Evolutionary conservation across 2,888 invertebrate species (phyloP), one percentile per base, ranked within the genome.

Genomic region (Dendrolimus pini): DNA sequence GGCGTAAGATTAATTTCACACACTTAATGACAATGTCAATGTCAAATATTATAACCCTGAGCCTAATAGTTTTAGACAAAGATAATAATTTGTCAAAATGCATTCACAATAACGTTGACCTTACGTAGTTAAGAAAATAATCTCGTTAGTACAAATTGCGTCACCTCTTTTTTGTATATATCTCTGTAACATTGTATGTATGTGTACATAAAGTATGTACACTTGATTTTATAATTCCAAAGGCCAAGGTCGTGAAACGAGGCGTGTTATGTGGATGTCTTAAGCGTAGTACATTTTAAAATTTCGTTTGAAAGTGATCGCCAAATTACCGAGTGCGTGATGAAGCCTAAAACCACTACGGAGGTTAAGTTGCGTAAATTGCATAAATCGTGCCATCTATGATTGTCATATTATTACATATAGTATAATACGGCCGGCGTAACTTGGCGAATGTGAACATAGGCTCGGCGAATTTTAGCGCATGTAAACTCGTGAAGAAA

Each of bases 191-290:
- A 47, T 47, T 47, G 12, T 53, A 12, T n/a, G 56, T 56, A 56
- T 55, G 14, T 58, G 41, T 13, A 53, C 41, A 9, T 14, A 10
- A 9, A 41, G 52, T 55, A 60, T 55, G 53, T 54, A 55, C 54
- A 54, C 54, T 54, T 57, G 55, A 52, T 53, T 58, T 60, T 60
- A 56, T 58, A 55, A 55, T 41, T 59, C 54, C 56, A 70, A 69
- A 74, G 78, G 73, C 74, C 77, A 79, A 59, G 79, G 76, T 59
- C 72, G 67, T 59, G 69, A 70, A 70, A 67, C 58, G 57, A 41
- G 60, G 60, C 61, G 56, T 62, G 65, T 57, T 63, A 59, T 66
- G 61, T 64, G 56, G 68, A 59, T 62, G 68, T 65, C 62, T 65
- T 65, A 30, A 30, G 30, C 30, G 30, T 30, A 62, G 59, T 58